These are phyloP conservation scores for Bubo blakistoni DNA, from an alignment of 2,113 vertebrate species.

Conservation along the genomic window DNA sequence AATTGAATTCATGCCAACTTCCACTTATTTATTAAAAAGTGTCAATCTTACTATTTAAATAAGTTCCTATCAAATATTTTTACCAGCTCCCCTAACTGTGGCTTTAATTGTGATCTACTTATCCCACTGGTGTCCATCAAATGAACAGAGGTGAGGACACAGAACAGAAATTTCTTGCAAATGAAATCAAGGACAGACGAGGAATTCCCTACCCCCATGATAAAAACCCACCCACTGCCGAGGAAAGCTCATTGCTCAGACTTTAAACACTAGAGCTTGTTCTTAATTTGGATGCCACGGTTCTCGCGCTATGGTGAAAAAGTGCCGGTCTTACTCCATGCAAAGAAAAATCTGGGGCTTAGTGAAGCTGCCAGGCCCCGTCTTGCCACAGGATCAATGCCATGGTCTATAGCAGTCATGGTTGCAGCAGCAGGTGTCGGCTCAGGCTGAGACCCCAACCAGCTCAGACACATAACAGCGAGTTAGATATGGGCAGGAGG, in stretches of 20 bases:
- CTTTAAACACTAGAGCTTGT: slow-evolving; percentile 15
- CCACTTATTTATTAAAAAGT: slow-evolving; percentile 8
- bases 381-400: not conserved
- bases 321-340: slow-evolving; percentile 6
- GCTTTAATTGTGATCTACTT: not conserved
- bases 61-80: not conserved
- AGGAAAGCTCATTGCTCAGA: slow-evolving; percentile 25
- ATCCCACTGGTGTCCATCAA: not conserved
- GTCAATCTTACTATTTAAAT: not conserved
- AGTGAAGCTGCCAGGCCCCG: not conserved
- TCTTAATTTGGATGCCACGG: not conserved
- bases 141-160: not conserved
- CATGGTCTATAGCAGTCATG: rapidly evolving
- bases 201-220: slow-evolving; percentile 9
- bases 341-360: not conserved
- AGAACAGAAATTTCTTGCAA: not conserved
- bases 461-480: rapidly evolving
- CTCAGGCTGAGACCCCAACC: not conserved
- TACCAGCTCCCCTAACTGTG: not conserved
- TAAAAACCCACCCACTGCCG: slow-evolving; percentile 14
- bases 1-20: not conserved
- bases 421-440: not conserved
- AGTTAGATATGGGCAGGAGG: not conserved
- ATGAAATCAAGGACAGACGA: not conserved
- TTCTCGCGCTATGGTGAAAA: slow-evolving; percentile 8